Evolutionary conservation across 2,797 vertebrate species (phyloP).

Genomic region (Aotus griseimembra): DNA sequence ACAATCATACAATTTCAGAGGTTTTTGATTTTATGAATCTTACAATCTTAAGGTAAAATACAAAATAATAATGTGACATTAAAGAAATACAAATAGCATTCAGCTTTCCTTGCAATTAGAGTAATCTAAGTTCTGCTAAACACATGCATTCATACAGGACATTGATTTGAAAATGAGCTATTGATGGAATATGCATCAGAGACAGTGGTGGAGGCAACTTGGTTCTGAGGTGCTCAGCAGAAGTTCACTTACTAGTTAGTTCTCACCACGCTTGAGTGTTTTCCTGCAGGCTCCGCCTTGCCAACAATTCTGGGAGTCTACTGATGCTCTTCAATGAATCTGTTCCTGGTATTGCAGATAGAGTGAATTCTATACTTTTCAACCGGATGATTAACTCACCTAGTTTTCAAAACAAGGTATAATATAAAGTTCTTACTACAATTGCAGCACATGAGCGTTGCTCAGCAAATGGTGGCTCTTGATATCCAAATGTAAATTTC

Average conservation of each 20-base stretch:
- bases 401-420: background rate
- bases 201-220: too few species aligned
- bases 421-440: background rate
- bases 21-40: background rate
- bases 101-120: background rate
- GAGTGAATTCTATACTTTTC: background rate
- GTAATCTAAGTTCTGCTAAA: background rate
- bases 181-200: background rate
- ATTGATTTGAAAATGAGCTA: background rate
- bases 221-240: background rate
- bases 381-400: background rate
- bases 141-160: background rate
- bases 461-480: background rate
- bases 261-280: background rate
- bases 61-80: background rate
- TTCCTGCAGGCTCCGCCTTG: background rate
- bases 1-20: background rate
- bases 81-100: background rate
- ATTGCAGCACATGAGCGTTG: background rate
- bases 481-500: background rate
- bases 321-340: background rate
- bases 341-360: background rate
- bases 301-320: background rate
- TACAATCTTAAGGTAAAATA: background rate
- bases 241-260: background rate